Base-by-base conservation (phyloP, 2,888 invertebrate species). In the Zele albiditarsus region DNA sequence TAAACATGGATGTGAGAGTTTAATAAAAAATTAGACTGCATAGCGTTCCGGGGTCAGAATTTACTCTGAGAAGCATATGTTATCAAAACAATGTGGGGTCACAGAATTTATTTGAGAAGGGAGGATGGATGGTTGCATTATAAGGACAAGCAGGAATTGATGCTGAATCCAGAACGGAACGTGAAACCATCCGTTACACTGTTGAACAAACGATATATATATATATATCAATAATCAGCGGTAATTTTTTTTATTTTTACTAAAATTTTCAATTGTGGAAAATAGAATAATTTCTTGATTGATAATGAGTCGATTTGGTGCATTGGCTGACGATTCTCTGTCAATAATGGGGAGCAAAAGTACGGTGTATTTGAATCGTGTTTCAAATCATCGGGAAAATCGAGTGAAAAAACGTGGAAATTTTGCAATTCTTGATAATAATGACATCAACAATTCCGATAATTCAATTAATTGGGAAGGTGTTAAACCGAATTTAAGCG, bases 221-320 rank as follows among this genome's bases (percentile, higher is more conserved):
- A 10, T 42, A 10, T 42, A 42, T 42, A 42, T 42, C 5, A 53
- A 20, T 53, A 20, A 53, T n/a, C 20, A 3, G 4, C 23, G 53
- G 3, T 1, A 49, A 6, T 46, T 70, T 46, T 70, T 71, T 49
- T 60, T 66, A 2, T 66, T 49, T 38, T 66, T 33, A 12, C 0
- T 0, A 46, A 8, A 69, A 42, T 27, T 60, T 71, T 71, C 38
- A 49, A 65, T 38, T 28, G 57, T 31, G 58, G 16, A 62, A 65
- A 23, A 23, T 42, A 63, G 10, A 38, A 8, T 12, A 12, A 38
- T 38, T 12, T 4, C 1, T 6, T 4, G 0, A 38, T 38, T 28
- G 2, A 81, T 46, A 76, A 85, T 84, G 84, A 84, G 84, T 71
- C 81, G 66, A 74, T 74, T 85, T n/a, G 84, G 86, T 33, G 77